A percentile compares a stretch with the other conserved stretches of the same genome.
Evolutionary conservation across 1,140 invertebrate genomes (phyloP).

Genomic region (Lepidurus arcticus): DNA sequence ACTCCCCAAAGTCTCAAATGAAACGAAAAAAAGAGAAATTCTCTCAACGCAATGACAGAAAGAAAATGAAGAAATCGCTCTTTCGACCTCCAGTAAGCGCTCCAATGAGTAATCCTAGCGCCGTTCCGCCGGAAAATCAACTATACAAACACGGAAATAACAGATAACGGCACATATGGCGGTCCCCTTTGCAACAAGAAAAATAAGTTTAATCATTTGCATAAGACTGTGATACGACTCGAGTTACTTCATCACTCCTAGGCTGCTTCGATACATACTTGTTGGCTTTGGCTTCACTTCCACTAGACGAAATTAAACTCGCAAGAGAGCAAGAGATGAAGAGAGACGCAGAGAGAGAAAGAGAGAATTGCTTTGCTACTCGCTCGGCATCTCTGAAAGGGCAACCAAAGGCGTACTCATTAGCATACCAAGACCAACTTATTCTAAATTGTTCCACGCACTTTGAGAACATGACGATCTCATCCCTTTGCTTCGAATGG

Average conservation of each 20-base stretch:
- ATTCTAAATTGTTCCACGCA: conserved; percentile 4
- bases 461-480: conserved; percentile 1
- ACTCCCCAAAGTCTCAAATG: too few species aligned
- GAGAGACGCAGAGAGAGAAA: conserved; percentile 19
- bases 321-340: background rate
- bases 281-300: conserved; percentile 18
- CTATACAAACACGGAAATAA: background rate
- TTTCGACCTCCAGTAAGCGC: background rate
- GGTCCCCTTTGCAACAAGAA: background rate
- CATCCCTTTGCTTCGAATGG: background rate
- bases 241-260: conserved; percentile 9
- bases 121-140: background rate
- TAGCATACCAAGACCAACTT: conserved; percentile 18
- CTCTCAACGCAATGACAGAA: too few species aligned
- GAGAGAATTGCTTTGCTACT: conserved; percentile 22
- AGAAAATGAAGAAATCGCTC: background rate
- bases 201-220: conserved; percentile 4
- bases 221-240: conserved; percentile 15
- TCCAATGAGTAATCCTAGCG: background rate
- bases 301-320: conserved; percentile 19
- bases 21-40: too few species aligned
- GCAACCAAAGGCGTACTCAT: background rate
- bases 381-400: conserved; percentile 23
- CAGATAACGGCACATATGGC: background rate
- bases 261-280: background rate